A percentile compares a stretch with the other conserved stretches of the same genome.
phyloP scores from a whole-genome alignment of 2,113 vertebrate species.

The Suricata suricatta region DNA sequence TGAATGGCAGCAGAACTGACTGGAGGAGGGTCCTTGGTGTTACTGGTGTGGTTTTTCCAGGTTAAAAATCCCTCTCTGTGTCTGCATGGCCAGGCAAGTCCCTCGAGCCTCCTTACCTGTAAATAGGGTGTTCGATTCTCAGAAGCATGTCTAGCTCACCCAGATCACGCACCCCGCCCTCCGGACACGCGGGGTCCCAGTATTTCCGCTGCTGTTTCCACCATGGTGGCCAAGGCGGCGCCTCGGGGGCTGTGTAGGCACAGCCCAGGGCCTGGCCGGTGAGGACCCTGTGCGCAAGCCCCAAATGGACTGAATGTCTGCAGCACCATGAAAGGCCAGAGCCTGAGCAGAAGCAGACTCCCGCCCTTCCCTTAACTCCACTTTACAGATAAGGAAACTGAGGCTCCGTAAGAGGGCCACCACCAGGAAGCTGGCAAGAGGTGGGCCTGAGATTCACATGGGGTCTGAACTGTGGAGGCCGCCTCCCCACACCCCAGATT shows the following conservation, averaged over 20 bases:
- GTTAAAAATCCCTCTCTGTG: not conserved
- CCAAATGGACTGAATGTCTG: not conserved
- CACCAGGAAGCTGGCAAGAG: accelerated
- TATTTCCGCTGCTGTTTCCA: not conserved
- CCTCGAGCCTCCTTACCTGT: not conserved
- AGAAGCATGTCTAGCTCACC: not conserved
- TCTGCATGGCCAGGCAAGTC: not conserved
- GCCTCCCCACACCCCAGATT: not conserved
- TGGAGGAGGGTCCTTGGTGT: not conserved
- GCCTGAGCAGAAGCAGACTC: not conserved
- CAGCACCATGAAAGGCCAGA: not conserved
- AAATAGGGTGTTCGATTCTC: not conserved
- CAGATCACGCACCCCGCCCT: not conserved
- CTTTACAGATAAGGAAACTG: not conserved
- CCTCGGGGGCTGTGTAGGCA: not conserved
- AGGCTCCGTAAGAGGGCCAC: not conserved
- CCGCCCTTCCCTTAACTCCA: not conserved
- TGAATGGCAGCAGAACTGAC: not conserved
- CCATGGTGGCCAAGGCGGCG: not conserved
- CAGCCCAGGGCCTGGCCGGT: accelerated
- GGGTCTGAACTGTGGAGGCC: not conserved
- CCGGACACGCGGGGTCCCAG: not conserved
- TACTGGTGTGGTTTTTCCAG: no score
- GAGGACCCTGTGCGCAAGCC: no score
- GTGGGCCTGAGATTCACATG: accelerated